Conservation (phyloP, 2,888 invertebrate species). For the Strigamia maritima region DNA sequence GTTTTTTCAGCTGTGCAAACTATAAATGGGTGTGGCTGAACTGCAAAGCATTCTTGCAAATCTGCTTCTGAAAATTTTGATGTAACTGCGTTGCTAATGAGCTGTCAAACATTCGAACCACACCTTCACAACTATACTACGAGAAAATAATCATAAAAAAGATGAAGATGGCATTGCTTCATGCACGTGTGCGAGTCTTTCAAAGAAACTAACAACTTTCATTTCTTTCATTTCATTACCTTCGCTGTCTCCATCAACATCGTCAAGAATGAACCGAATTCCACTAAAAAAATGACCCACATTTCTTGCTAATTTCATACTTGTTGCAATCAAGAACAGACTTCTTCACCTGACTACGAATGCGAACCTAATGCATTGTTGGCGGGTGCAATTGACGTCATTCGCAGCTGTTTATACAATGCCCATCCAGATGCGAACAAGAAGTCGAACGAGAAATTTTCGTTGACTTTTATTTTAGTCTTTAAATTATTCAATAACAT, state of each 20-base stretch:
- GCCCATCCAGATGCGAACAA: background rate
- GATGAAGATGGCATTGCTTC: background rate
- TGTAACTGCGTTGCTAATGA: slow-evolving; percentile 15
- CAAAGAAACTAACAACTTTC: background rate
- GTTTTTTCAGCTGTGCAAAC: slow-evolving; percentile 26
- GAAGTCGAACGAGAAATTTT: background rate
- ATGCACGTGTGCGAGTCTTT: background rate
- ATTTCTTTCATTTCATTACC: background rate
- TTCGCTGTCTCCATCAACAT: slow-evolving; percentile 9
- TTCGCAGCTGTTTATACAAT: slow-evolving; percentile 29
- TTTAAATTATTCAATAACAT: background rate
- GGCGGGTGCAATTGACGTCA: slow-evolving; percentile 18
- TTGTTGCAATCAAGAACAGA: background rate
- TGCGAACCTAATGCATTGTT: slow-evolving; percentile 2
- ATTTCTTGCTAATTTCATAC: slow-evolving; percentile 19
- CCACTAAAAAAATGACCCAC: slow-evolving; percentile 14
- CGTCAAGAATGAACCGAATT: slow-evolving; percentile 12
- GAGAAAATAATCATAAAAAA: background rate
- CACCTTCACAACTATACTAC: background rate
- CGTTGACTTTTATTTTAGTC: background rate
- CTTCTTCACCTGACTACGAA: background rate
- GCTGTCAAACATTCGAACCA: slow-evolving; percentile 32
- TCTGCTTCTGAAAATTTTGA: slow-evolving; percentile 18
- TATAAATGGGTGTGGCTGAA: background rate
- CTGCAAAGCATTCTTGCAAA: slow-evolving; percentile 2